phyloP scores from a whole-genome alignment of 2,113 vertebrate species.

The Oxyruncus cristatus region DNA sequence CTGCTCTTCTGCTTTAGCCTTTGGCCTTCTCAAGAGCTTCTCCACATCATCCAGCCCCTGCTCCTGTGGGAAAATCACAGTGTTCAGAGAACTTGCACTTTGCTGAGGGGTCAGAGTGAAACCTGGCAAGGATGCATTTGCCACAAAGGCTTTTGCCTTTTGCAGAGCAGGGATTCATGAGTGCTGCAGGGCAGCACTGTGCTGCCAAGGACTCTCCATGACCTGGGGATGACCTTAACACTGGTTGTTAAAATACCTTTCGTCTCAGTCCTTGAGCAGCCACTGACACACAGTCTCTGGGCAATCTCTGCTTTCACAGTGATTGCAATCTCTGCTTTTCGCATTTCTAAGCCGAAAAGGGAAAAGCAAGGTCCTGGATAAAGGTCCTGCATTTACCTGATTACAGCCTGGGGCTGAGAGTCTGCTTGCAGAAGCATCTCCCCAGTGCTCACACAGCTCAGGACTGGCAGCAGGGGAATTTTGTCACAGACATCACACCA shows the following conservation, averaged over 20 bases:
- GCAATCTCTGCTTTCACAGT: background rate
- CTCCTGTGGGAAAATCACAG: conserved; percentile 71
- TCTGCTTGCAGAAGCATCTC: background rate
- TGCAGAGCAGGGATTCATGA: background rate
- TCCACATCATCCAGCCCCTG: conserved; percentile 84
- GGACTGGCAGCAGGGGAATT: background rate
- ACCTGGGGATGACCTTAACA: background rate
- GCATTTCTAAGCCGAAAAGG: background rate
- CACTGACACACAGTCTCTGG: background rate
- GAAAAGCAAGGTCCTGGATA: background rate
- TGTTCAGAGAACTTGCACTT: background rate
- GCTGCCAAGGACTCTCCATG: background rate
- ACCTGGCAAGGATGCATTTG: background rate
- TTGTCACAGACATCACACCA: accelerated
- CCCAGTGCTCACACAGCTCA: background rate
- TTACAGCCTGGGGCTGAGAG: background rate
- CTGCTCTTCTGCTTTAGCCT: conserved; percentile 73
- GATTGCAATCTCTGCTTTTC: background rate
- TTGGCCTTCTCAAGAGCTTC: conserved; percentile 78
- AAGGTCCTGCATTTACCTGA: background rate
- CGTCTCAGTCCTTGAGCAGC: background rate
- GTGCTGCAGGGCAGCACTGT: background rate
- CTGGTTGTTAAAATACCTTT: background rate
- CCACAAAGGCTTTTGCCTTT: background rate
- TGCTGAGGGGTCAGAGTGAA: background rate